Base-by-base conservation (phyloP, 2,888 invertebrate species). In the Metellina segmentata region DNA sequence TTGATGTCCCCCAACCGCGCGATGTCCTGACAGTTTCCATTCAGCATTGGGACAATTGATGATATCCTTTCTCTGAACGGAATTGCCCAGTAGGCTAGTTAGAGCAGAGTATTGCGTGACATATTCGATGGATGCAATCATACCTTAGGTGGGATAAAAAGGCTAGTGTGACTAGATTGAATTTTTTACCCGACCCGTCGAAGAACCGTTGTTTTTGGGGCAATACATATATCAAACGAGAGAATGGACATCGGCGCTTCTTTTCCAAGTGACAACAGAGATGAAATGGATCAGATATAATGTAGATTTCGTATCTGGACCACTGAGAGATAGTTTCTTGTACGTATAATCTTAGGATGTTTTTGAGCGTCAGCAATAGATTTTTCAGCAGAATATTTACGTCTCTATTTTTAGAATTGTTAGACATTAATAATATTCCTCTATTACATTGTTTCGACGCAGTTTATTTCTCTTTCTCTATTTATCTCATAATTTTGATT, bases 1-100 rank as follows among this genome's bases (percentile, higher is more conserved):
- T 75, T 52, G 53, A 74, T 69, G 52, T 19, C 75, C 53, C 53
- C 61, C 20, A 61, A 52, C 11, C 34, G 34, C 34, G 34, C 34
- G 34, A 34, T 34, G 4, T 34, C 86, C 13, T 70, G n/a, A 34
- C 74, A 75, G 61, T n/a, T 11, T 52, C 48, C 61, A 9, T 34
- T 53, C 19, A 13, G 34, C 75, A 53, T 48, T 70, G 79, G 71
- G 20, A 51, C 86, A 78, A 87, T 87, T 87, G 86, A 87, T 87
- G 86, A 71, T 52, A 49, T 87, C n/a, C 49, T 9, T 13, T 34
- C 70, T 69, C 75, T 48, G 34, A 34, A 34, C 4, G 34, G 34
- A 34, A 34, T 34, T 61, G 16, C 61, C 61, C 13, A 61, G 61
- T 11, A 61, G 61, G 61, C 61, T 61, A 61, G 61, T 61, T 61